Percentiles rank a stretch among this genome's conserved stretches.
These are phyloP conservation scores for Pangasius larnaudii DNA, from an alignment of 2,797 vertebrate genomes.

Conservation along the genomic window DNA sequence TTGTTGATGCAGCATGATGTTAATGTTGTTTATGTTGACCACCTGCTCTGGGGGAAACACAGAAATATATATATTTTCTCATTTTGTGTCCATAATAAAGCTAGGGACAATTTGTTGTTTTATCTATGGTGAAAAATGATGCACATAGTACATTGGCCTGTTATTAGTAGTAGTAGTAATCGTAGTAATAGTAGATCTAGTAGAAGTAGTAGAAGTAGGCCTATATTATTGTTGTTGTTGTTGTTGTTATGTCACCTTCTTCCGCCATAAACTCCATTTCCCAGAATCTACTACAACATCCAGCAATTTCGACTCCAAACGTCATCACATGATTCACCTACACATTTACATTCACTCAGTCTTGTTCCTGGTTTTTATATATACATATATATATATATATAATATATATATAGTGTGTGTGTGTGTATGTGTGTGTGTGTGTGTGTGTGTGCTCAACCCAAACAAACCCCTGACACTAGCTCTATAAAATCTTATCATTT, in stretches of 20 bases:
- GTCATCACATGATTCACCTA: background rate
- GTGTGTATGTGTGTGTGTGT: too few species aligned
- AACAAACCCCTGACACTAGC: background rate
- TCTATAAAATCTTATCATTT: background rate
- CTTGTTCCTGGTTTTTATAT: background rate
- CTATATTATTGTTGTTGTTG: background rate
- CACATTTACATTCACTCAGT: background rate
- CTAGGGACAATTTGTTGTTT: background rate
- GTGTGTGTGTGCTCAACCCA: background rate
- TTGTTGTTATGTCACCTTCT: background rate
- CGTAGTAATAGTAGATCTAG: background rate
- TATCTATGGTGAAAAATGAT: background rate
- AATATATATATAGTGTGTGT: too few species aligned
- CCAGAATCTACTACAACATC: background rate
- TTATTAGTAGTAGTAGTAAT: background rate
- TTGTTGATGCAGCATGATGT: background rate
- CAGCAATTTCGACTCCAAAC: background rate
- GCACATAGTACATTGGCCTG: background rate
- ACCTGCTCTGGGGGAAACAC: background rate
- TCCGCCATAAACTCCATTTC: background rate
- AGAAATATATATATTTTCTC: background rate
- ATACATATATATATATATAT: too few species aligned
- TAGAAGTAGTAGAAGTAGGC: background rate
- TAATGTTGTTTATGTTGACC: constrained; percentile 1
- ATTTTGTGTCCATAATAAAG: background rate